Base-by-base conservation (phyloP, 2,888 invertebrate species). In the Troides oblongomaculatus region DNA sequence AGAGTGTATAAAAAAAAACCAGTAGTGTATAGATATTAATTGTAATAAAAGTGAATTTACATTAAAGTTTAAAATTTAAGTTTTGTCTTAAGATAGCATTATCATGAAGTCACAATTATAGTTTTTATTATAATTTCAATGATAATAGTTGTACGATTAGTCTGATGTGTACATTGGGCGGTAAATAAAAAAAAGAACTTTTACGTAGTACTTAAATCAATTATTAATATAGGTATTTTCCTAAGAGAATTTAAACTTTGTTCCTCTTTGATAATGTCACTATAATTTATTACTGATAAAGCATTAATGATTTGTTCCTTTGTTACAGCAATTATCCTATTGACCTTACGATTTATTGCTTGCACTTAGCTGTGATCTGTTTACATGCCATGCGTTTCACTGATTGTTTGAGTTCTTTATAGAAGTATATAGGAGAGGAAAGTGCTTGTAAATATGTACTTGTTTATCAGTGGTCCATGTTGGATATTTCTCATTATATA, bases 321-420 rank as follows among this genome's bases (percentile, higher is more conserved):
- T 70, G 68, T 71, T 66, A 73, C 70, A 72, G 65, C 73, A 71
- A 67, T 73, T 71, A 62, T 73, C 72, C 73, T 72, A 69, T 71
- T 72, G 73, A 73, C 72, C 73, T 69, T 62, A 62, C 7, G 67
- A 64, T 67, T 71, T 67, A 71, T 68, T 64, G 66, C 18, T 12
- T 62, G 61, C 60, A 69, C 65, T 64, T 61, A 30, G 30, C 56
- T 64, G 43, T 18, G 53, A 66, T 70, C 17, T 70, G 66, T 64
- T 67, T 67, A 67, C 63, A 66, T 67, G 60, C 30, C 14, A 25
- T 36, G 8, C 60, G n/a, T 64, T 59, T 66, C 23, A 53, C 65
- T 66, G 53, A 60, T 63, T 62, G 53, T 25, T 64, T 57, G 60
- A 50, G n/a, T 59, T 64, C 39, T 60, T 56, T 68, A 39, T 60